Percentiles rank a stretch among this genome's conserved stretches.
Conservation (phyloP, 2,888 invertebrate species). For the Trilocha varians region DNA sequence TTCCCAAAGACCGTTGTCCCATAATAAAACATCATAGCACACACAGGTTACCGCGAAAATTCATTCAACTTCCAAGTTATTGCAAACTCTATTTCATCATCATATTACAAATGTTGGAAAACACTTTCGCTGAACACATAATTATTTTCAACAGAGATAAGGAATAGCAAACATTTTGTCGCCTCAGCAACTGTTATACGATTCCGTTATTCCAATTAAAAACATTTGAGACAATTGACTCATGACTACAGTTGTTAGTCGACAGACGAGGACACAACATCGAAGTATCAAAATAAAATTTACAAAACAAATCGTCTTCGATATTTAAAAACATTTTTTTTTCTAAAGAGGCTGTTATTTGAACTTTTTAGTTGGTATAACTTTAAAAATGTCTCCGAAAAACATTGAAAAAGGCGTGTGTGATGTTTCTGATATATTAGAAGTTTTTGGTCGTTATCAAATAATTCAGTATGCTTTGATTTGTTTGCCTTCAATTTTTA, state of each 20-base stretch:
- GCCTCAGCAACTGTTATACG: background rate
- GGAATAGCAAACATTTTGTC: background rate
- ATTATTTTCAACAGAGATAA: background rate
- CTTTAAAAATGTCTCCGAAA: background rate
- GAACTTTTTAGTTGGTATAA: no score
- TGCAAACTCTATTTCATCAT: no score
- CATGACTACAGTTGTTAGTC: background rate
- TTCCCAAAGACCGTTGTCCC: no score
- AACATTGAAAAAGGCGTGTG: background rate
- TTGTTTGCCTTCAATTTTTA: constrained; percentile 36
- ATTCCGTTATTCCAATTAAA: background rate
- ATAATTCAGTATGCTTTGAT: constrained; percentile 35
- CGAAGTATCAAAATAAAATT: no score
- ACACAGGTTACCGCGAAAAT: no score
- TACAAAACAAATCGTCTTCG: no score
- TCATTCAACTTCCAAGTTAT: no score
- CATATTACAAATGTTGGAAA: no score
- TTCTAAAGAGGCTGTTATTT: background rate
- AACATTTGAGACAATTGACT: background rate
- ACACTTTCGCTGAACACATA: no score
- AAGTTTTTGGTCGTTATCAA: constrained; percentile 60
- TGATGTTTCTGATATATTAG: constrained; percentile 29
- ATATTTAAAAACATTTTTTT: background rate
- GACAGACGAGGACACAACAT: no score
- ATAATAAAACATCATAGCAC: no score